These are phyloP conservation scores for Laupala kohalensis DNA, from an alignment of 1,140 invertebrate species.

Conservation along the genomic window DNA sequence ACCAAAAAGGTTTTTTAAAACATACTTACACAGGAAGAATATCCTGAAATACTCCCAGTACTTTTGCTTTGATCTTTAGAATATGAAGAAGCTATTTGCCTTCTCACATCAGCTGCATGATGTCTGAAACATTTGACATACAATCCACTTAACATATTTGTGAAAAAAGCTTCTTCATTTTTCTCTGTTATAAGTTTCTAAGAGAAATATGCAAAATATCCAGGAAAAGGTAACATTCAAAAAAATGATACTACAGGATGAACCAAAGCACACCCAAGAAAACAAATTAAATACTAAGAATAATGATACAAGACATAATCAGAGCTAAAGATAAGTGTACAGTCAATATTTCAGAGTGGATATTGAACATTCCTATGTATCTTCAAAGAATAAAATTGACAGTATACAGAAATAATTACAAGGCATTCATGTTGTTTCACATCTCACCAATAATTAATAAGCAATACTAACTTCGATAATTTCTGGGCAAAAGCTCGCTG, in stretches of 20 bases:
- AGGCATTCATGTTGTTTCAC: background rate
- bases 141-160: too few relatives aligned
- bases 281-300: background rate
- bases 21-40: constrained; percentile 41
- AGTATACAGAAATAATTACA: background rate
- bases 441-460: background rate
- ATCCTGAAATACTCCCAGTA: constrained; percentile 36
- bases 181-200: too few relatives aligned
- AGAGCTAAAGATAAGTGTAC: background rate
- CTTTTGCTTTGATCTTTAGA: constrained; percentile 35
- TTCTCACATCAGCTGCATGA: constrained; percentile 61
- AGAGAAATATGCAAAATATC: too few relatives aligned
- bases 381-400: background rate
- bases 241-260: too few relatives aligned
- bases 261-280: too few relatives aligned
- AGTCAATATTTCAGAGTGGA: background rate
- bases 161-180: too few relatives aligned
- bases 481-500: constrained; percentile 70
- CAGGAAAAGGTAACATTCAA: too few relatives aligned
- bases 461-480: constrained; percentile 48
- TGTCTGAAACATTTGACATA: constrained; percentile 39
- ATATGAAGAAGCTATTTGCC: constrained; percentile 48
- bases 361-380: background rate
- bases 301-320: constrained; percentile 9
- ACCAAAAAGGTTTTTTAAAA: constrained; percentile 14